Evolutionary conservation across 2,113 vertebrate species (phyloP).

Genomic region (Rattus rattus): DNA sequence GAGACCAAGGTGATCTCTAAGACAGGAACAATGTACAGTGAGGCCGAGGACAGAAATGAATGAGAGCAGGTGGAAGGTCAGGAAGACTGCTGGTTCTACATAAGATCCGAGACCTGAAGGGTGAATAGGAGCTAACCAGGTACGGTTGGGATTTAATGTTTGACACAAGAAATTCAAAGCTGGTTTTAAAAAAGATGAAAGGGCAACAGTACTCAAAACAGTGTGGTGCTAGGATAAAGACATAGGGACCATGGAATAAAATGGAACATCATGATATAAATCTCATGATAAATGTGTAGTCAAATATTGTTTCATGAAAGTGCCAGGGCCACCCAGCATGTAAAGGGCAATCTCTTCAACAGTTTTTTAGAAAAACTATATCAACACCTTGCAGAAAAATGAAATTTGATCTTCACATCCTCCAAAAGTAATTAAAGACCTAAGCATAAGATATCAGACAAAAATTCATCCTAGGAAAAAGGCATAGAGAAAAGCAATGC

Average conservation of each 20-base stretch:
- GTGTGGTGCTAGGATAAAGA: not conserved
- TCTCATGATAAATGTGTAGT: not conserved
- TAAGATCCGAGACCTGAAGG: constrained; percentile 6
- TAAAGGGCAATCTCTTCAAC: not conserved
- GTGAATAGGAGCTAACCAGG: not conserved
- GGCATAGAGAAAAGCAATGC: not conserved
- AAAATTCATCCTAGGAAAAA: not conserved
- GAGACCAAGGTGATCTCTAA: not conserved
- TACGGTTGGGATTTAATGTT: constrained; percentile 44
- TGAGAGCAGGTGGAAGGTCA: not conserved
- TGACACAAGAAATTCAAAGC: not conserved
- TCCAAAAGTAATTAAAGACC: constrained; percentile 10
- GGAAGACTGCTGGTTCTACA: not conserved
- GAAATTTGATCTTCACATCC: not conserved
- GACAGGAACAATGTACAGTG: not conserved
- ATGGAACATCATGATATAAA: not conserved
- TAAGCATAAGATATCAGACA: not conserved
- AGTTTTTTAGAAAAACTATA: not conserved
- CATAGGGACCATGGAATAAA: not conserved
- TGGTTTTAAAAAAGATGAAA: not conserved
- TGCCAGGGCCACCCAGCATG: not conserved
- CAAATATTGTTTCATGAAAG: not conserved
- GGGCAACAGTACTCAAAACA: not conserved
- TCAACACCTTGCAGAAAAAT: not conserved
- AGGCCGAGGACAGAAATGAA: not conserved